Percentiles rank a stretch among this genome's conserved stretches.
Evolutionary conservation across 2,113 vertebrate genomes (phyloP).

Genomic region (Marmota monax): DNA sequence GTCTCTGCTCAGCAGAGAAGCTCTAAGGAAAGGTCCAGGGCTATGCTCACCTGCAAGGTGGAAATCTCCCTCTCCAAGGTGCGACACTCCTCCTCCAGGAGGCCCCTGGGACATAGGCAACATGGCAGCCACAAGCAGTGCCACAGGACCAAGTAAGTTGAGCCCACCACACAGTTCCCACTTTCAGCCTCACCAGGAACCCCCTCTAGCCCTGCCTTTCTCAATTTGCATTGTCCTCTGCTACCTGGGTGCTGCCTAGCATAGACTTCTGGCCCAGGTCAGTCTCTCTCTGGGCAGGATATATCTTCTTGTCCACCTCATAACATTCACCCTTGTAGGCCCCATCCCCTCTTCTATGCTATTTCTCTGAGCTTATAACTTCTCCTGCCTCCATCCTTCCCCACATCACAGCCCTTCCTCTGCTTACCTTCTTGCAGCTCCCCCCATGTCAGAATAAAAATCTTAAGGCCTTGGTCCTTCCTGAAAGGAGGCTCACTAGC

Average conservation of each 20-base stretch:
- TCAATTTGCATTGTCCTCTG: background rate
- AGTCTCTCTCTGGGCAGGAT: background rate
- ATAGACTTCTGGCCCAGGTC: background rate
- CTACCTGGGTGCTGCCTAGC: background rate
- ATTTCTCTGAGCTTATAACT: background rate
- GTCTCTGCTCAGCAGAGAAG: background rate
- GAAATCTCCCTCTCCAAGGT: conserved; percentile 83
- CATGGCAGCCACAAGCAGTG: background rate
- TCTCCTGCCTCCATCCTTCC: background rate
- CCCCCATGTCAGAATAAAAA: background rate
- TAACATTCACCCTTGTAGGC: background rate
- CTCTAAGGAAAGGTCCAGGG: background rate
- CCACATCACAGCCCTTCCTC: background rate
- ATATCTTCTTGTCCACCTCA: background rate
- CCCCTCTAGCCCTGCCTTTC: background rate
- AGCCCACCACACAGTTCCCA: background rate
- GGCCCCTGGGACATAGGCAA: conserved; percentile 78
- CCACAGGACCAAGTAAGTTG: background rate
- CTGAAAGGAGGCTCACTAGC: background rate
- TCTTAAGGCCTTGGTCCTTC: background rate
- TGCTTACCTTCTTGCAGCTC: background rate
- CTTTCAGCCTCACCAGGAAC: background rate
- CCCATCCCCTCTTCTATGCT: background rate
- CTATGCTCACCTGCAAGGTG: conserved; percentile 88
- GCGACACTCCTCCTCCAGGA: conserved; percentile 87